These are phyloP conservation scores for Crenuchus spilurus DNA, from an alignment of 2,797 vertebrate genomes.

Conservation along the genomic window DNA sequence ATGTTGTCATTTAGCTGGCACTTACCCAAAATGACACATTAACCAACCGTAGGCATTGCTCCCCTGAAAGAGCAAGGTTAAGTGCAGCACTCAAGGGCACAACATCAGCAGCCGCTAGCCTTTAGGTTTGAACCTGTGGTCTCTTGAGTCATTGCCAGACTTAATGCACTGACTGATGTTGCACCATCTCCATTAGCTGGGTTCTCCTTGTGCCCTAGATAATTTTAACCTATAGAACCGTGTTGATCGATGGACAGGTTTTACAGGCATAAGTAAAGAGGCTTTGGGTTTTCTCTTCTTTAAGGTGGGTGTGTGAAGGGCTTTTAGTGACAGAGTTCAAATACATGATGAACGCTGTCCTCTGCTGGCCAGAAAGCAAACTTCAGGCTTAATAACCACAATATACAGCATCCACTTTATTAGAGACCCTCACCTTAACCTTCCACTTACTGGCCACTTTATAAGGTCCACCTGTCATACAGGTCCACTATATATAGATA, in stretches of 20 bases:
- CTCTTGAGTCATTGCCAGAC: constrained; percentile 26
- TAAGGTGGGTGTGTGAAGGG: neutral
- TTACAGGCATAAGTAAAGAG: constrained; percentile 17
- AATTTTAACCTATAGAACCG: neutral
- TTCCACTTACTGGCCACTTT: neutral
- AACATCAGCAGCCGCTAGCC: constrained; percentile 13
- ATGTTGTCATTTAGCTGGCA: neutral
- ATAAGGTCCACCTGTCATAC: neutral
- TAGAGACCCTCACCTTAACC: neutral
- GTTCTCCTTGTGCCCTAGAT: neutral
- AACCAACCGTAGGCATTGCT: constrained; percentile 2
- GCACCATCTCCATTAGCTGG: constrained; percentile 31
- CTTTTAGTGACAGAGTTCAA: constrained; percentile 14
- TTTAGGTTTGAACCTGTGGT: neutral
- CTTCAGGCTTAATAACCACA: neutral
- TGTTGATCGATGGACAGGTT: neutral
- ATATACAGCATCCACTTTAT: neutral
- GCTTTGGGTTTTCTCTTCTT: constrained; percentile 2
- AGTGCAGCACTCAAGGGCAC: constrained; percentile 32
- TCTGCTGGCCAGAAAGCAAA: constrained; percentile 50
- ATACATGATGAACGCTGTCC: constrained; percentile 54
- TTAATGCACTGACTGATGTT: constrained; percentile 33
- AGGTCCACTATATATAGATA: neutral
- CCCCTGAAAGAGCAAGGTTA: constrained; percentile 1
- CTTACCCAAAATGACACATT: constrained; percentile 6